Evolutionary conservation across 2,113 vertebrate species (phyloP), one percentile per base, ranked within the genome.

Genomic region (Onychostruthus taczanowskii): DNA sequence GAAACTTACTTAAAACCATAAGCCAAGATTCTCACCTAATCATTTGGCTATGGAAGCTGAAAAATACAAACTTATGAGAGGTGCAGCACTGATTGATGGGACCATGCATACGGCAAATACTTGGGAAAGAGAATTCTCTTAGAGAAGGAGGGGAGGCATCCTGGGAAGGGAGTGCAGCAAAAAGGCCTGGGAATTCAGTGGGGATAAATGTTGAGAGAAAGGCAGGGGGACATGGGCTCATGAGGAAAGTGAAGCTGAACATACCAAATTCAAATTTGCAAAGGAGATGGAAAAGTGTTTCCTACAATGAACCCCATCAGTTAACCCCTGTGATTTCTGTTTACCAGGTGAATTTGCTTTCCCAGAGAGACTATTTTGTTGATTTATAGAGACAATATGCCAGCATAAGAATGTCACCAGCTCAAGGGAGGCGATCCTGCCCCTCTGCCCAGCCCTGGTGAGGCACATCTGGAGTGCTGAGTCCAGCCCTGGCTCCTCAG

Each of bases 11-110:
- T 95, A 81, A 89, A 95, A 72, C 37, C 39, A 20, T 84, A 94
- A 75, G 92, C 94, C 94, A 96, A 96, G 49, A 84, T 93, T 97
- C 90, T 94, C 94, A 96, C 93, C 69, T 96, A 94, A 95, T 96
- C 88, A 96, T 94, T 96, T 95, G 86, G 85, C 88, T 81, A 44
- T 86, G 80, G 79, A 94, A 96, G 76, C 90, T 84, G 92, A 94
- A 96, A 96, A 95, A 94, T 72, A 82, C 12, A 87, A 94, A 94
- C 66, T 90, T 75, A 47, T 72, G 66, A 49, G 94, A 93, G 43
- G 69, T 91, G 37, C 63, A 91, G 67, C 24, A 33, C 68, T 89
- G 69, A 68, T 58, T 88, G 75, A 35, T 90, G 87, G 52, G 68
- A 88, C 92, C 92, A 90, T 59, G 76, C 76, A 72, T 58, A 93